Conservation (phyloP, 1,140 invertebrate species). For the Lethrus apterus region DNA sequence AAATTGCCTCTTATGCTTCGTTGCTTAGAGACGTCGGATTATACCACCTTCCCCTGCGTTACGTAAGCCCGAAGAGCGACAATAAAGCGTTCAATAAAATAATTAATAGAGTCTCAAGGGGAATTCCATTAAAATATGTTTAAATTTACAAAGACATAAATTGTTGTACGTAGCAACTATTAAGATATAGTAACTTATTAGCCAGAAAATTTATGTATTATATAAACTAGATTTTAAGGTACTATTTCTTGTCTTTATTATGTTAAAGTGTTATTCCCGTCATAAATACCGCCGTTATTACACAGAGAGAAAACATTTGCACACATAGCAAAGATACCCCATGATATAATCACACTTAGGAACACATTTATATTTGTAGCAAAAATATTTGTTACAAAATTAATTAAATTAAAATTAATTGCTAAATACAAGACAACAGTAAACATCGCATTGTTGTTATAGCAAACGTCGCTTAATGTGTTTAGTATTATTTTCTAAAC, state of each 20-base stretch:
- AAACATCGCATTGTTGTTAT: too few species aligned
- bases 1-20: constrained; percentile 33
- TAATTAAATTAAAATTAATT: too few species aligned
- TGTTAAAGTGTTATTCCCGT: neutral
- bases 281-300: neutral
- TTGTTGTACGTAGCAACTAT: neutral
- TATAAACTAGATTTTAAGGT: neutral
- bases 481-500: too few species aligned
- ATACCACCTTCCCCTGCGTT: constrained; percentile 23
- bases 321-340: too few species aligned
- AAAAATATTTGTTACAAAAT: too few species aligned
- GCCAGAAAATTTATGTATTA: neutral
- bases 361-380: too few species aligned
- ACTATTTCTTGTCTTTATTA: neutral
- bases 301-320: too few species aligned
- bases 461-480: too few species aligned
- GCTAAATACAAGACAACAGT: too few species aligned
- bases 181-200: neutral
- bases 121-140: constrained; percentile 28
- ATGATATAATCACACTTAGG: too few species aligned
- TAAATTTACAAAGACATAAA: constrained; percentile 28
- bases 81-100: constrained; percentile 34
- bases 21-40: constrained; percentile 30
- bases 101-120: constrained; percentile 36
- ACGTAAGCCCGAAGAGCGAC: constrained; percentile 10